Base-by-base conservation (phyloP, 2,113 vertebrate species). In the Verasper variegatus region DNA sequence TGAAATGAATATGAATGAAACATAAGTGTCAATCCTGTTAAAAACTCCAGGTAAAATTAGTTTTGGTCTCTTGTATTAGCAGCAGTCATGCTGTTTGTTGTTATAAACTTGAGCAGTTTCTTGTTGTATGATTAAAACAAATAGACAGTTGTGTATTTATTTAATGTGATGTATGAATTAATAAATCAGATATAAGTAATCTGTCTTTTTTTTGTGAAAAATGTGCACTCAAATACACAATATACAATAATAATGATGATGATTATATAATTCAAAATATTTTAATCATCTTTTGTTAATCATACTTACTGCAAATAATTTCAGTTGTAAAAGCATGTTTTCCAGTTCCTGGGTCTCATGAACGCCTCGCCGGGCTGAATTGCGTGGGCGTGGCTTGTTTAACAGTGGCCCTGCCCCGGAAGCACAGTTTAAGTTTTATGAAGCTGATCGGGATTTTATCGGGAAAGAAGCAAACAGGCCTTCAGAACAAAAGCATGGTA, bases 371-470 rank as follows among this genome's bases (percentile, higher is more conserved):
- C 21, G 27, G 66, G 12, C 5, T 78, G 54, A 71, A 68, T 11
- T 45, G 23, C 0, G 40, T 8, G 0, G 85, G 85, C 71, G 78
- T 60, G 85, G 78, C 11, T 42, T 76, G n/a, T 27, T 1, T 15
- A 0, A 0, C 14, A 17, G 1, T 75, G 23, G 67, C 51, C 1
- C 70, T 71, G 54, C 81, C 85, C 74, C 61, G 60, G 68, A 80
- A 18, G 47, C 11, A 2, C 2, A 15, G 0, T 27, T 7, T 3
- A 4, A 31, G 6, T 0, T 31, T 66, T 4, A 59, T 63, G 3
- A 74, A 78, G 12, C 0, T 18, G 0, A 2, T 10, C 8, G 14
- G 12, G 54, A 0, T 56, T 61, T 54, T 1, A 58, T 40, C 37
- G 17, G n/a, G 45, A 64, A 6, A 20, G 14, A 14, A 2, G 2